These are phyloP conservation scores for Gadus chalcogrammus DNA, from an alignment of 2,113 vertebrate species.

Conservation along the genomic window DNA sequence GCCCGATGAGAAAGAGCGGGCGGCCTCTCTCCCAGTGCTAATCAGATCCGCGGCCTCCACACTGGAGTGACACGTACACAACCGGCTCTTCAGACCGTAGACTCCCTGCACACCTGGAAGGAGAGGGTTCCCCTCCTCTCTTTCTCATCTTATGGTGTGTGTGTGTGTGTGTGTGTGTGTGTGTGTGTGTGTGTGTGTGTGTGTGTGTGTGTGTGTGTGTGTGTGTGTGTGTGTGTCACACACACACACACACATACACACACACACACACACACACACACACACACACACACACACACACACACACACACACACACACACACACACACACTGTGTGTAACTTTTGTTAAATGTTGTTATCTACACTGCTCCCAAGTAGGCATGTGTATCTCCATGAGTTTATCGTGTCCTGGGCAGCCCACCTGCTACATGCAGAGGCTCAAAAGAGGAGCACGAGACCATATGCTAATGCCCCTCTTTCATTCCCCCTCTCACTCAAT, in stretches of 20 bases:
- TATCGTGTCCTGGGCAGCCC: conserved; percentile 51
- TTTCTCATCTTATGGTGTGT: background rate
- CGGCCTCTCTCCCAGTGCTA: conserved; percentile 46
- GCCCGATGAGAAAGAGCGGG: conserved; percentile 59
- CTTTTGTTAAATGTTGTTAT: no score
- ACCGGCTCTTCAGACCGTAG: conserved; percentile 13
- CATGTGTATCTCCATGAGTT: conserved; percentile 30
- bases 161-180: background rate
- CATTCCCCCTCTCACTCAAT: conserved; percentile 48
- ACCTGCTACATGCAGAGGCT: conserved; percentile 53
- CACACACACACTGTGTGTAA: no score
- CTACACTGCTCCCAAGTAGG: background rate
- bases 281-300: no score
- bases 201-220: conserved; percentile 13
- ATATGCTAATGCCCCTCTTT: conserved; percentile 64
- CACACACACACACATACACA: no score
- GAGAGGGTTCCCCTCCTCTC: conserved; percentile 27
- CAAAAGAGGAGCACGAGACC: conserved; percentile 55
- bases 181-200: background rate
- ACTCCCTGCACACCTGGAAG: conserved; percentile 42
- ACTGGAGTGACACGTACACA: conserved; percentile 9
- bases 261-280: no score
- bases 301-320: no score
- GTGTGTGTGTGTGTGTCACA: no score
- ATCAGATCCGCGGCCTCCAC: conserved; percentile 36